Percentiles rank a stretch among this genome's conserved stretches.
Evolutionary conservation across 2,113 vertebrate genomes (phyloP).

Genomic region (Anseranas semipalmata): DNA sequence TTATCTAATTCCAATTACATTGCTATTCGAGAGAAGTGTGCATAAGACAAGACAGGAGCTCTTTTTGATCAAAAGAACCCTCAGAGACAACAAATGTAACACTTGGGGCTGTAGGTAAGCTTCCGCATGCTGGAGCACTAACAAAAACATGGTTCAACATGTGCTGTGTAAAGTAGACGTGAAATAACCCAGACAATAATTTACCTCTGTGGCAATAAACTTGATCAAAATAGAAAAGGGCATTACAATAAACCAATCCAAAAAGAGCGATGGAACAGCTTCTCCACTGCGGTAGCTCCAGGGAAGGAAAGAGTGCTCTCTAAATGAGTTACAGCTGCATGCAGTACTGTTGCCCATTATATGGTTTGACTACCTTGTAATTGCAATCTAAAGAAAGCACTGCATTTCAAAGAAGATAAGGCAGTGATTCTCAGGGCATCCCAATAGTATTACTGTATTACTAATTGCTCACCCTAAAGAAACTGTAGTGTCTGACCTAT

Average conservation of each 20-base stretch:
- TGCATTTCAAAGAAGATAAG: not conserved
- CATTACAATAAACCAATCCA: not conserved
- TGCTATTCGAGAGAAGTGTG: not conserved
- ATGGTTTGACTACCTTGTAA: slow-evolving; percentile 1
- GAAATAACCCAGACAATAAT: not conserved
- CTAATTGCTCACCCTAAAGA: not conserved
- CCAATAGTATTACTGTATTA: not conserved
- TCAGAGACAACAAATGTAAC: not conserved
- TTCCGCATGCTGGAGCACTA: not conserved
- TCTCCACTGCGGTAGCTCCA: not conserved
- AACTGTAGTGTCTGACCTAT: not conserved
- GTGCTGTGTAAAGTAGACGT: not conserved
- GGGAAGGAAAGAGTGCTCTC: not conserved
- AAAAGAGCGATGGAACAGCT: not conserved
- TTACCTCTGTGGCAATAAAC: slow-evolving; percentile 18
- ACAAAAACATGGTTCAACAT: not conserved
- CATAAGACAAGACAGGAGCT: not conserved
- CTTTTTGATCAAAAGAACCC: not conserved
- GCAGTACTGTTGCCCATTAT: not conserved
- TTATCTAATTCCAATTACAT: not conserved
- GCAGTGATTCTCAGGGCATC: not conserved
- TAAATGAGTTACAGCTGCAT: not conserved
- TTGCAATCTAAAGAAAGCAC: not conserved
- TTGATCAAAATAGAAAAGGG: slow-evolving; percentile 14
- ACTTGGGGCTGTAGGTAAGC: not conserved